Conservation (phyloP, 2,113 vertebrate genomes). For the Dissostichus mawsoni region DNA sequence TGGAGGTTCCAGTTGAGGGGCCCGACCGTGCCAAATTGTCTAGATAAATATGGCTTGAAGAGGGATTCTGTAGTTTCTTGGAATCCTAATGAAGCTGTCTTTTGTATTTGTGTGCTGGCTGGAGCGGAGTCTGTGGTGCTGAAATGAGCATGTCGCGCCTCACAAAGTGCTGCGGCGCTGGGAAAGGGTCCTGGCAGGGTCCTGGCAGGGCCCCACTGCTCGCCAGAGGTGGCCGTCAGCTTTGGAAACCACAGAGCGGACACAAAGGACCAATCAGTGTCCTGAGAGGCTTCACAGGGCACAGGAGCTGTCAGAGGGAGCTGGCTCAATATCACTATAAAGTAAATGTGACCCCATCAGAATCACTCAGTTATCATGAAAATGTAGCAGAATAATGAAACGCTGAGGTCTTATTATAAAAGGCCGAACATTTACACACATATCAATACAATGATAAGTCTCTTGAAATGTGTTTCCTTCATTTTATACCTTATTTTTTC, state of each 20-base stretch:
- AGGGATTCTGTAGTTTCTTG: constrained; percentile 49
- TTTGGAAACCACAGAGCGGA: constrained; percentile 60
- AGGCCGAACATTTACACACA: no score
- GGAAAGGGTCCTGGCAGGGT: constrained; percentile 67
- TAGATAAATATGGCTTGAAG: constrained; percentile 76
- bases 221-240: constrained; percentile 70
- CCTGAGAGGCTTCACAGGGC: constrained; percentile 36
- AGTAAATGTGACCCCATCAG: no score
- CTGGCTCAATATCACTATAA: no score
- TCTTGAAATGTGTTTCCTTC: no score
- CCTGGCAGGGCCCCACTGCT: constrained; percentile 64
- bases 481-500: no score
- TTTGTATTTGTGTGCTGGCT: constrained; percentile 82
- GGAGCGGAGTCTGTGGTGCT: constrained; percentile 71
- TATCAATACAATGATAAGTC: no score
- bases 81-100: constrained; percentile 86
- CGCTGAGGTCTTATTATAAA: no score
- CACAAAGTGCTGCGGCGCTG: constrained; percentile 62
- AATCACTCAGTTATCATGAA: no score
- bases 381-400: no score
- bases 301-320: neutral
- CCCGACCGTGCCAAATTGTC: constrained; percentile 65
- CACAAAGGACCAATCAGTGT: constrained; percentile 57
- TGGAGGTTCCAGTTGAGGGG: constrained; percentile 57
- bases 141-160: constrained; percentile 73